These are phyloP conservation scores for Azemiops feae DNA, from an alignment of 2,113 vertebrate species.

Conservation along the genomic window DNA sequence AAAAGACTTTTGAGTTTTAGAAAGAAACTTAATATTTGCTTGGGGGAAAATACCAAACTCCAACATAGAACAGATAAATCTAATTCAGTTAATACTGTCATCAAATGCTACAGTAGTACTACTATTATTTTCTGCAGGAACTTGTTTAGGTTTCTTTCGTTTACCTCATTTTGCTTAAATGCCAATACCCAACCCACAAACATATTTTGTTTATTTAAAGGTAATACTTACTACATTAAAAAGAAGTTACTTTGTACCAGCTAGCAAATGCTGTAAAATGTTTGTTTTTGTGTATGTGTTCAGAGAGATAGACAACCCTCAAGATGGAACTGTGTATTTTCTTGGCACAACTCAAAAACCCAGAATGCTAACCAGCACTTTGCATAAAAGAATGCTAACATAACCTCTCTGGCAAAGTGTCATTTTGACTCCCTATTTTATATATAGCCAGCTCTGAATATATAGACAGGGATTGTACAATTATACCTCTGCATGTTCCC, in stretches of 20 bases:
- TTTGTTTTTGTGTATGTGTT: neutral
- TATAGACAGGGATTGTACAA: neutral
- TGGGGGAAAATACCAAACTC: neutral
- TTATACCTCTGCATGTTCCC: neutral
- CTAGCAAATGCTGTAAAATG: neutral
- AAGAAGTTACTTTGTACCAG: neutral
- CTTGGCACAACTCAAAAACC: neutral
- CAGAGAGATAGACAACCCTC: neutral
- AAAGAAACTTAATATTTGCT: neutral
- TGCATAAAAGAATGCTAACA: neutral
- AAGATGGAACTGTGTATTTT: neutral
- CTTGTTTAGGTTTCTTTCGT: neutral
- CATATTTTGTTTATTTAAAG: fast-evolving
- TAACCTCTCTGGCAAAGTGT: neutral
- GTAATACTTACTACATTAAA: neutral
- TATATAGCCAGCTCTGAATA: slow-evolving; percentile 4
- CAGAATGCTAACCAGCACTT: neutral
- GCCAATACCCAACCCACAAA: neutral
- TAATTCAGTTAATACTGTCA: neutral
- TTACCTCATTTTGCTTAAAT: neutral
- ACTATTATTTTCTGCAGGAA: neutral
- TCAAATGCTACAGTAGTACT: neutral
- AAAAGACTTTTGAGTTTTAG: neutral
- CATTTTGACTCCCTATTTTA: neutral
- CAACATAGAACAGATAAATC: neutral